Conservation (phyloP, 2,113 vertebrate genomes). For the Diphyllodes magnificus region DNA sequence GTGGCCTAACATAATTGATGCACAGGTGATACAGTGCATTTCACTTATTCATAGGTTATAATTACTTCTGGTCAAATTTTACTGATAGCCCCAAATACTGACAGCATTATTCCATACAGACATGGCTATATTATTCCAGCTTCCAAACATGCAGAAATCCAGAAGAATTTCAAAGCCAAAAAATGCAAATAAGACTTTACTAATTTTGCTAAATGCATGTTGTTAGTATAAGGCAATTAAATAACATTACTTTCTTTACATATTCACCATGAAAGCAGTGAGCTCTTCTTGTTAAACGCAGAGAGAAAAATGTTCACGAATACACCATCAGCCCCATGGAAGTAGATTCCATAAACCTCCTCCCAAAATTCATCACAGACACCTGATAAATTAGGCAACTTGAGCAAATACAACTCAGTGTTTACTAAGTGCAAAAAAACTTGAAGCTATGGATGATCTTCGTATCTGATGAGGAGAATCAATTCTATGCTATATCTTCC, state of each 20-base stretch:
- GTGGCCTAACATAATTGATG: neutral
- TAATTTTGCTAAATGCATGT: neutral
- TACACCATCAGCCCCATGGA: neutral
- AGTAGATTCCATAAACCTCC: accelerated
- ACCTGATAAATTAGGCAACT: neutral
- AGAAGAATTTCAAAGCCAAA: neutral
- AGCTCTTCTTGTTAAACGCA: neutral
- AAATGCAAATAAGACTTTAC: neutral
- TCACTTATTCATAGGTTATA: neutral
- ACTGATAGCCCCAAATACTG: neutral
- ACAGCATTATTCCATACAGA: neutral
- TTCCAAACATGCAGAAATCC: neutral
- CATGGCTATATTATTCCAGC: neutral
- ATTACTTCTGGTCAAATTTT: neutral
- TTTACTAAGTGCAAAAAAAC: neutral
- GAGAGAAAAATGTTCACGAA: neutral
- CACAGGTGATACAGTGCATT: neutral
- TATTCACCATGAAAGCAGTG: neutral
- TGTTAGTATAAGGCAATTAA: neutral
- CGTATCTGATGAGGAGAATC: neutral
- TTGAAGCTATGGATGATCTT: neutral
- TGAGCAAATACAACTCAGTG: accelerated
- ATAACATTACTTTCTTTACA: neutral
- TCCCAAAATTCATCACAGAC: neutral
- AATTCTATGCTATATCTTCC: neutral